These are phyloP conservation scores for Chitala chitala DNA, from an alignment of 2,113 vertebrate genomes.

Conservation along the genomic window DNA sequence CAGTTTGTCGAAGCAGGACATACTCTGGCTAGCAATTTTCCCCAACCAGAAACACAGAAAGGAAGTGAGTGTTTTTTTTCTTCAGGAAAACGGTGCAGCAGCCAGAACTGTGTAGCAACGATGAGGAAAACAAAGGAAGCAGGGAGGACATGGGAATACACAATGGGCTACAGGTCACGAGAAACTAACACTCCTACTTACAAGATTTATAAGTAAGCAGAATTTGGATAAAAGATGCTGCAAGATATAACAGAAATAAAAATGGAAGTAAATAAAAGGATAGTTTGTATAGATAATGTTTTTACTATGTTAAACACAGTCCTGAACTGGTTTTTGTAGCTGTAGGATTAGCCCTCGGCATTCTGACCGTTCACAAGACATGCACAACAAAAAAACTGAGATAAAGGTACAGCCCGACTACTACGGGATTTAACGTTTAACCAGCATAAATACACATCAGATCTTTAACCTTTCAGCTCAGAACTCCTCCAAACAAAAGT, in stretches of 20 bases:
- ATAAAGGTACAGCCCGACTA: no score
- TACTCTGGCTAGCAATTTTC: conserved; percentile 63
- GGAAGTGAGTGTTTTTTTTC: conserved; percentile 53
- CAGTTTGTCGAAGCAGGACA: conserved; percentile 72
- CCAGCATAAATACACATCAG: no score
- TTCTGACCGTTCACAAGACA: no score
- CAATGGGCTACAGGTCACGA: conserved; percentile 73
- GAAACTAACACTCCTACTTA: conserved; percentile 88
- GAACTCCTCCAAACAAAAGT: no score
- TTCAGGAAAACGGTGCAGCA: conserved; percentile 71
- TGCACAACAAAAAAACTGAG: no score
- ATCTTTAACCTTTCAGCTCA: no score
- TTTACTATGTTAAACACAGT: neutral
- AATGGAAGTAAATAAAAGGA: conserved; percentile 92
- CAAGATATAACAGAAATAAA: conserved; percentile 93
- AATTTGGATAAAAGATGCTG: conserved; percentile 96
- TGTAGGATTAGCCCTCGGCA: neutral
- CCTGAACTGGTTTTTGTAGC: conserved; percentile 53
- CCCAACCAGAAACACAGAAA: conserved; percentile 65
- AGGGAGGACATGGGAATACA: conserved; percentile 37
- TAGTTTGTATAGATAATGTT: conserved; percentile 60
- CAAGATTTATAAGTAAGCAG: conserved; percentile 96
- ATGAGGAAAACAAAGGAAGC: conserved; percentile 55
- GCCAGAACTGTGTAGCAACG: conserved; percentile 68
- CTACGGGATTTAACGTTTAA: no score